Percentiles rank a stretch among this genome's conserved stretches.
Evolutionary conservation across 2,113 vertebrate genomes (phyloP).

Genomic region (Gavia stellata): DNA sequence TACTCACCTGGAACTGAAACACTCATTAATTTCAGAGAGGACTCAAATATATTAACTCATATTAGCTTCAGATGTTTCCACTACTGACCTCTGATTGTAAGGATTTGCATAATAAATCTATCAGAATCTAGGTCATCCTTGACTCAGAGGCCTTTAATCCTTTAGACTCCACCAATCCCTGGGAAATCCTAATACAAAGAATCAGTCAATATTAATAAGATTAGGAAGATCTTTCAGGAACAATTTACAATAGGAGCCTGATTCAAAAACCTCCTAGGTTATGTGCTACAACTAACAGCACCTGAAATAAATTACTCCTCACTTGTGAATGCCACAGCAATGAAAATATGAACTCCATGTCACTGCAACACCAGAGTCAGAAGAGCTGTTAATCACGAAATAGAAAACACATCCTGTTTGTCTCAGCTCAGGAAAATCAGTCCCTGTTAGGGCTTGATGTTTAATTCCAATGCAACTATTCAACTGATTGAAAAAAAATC

Average conservation of each 20-base stretch:
- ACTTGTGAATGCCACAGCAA: background rate
- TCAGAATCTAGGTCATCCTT: slow-evolving; percentile 48
- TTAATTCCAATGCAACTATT: background rate
- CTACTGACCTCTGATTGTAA: slow-evolving; percentile 32
- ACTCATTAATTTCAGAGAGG: background rate
- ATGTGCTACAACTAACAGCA: background rate
- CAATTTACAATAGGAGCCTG: slow-evolving; percentile 29
- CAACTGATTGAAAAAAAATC: background rate
- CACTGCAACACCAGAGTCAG: background rate
- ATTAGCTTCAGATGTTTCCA: slow-evolving; percentile 32
- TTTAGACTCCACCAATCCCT: background rate
- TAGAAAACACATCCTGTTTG: background rate
- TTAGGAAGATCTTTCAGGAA: slow-evolving; percentile 26
- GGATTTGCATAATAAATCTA: slow-evolving; percentile 50
- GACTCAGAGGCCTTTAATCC: slow-evolving; percentile 46
- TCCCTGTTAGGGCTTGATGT: background rate
- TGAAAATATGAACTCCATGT: background rate
- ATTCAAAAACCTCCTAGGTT: background rate
- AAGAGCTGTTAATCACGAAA: background rate
- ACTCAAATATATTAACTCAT: background rate
- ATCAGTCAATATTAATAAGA: slow-evolving; percentile 11
- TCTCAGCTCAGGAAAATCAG: background rate
- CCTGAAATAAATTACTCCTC: background rate
- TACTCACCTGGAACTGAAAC: background rate
- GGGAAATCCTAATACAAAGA: slow-evolving; percentile 52